Base-by-base conservation (phyloP, 1,140 invertebrate species). In the Apis dorsata region DNA sequence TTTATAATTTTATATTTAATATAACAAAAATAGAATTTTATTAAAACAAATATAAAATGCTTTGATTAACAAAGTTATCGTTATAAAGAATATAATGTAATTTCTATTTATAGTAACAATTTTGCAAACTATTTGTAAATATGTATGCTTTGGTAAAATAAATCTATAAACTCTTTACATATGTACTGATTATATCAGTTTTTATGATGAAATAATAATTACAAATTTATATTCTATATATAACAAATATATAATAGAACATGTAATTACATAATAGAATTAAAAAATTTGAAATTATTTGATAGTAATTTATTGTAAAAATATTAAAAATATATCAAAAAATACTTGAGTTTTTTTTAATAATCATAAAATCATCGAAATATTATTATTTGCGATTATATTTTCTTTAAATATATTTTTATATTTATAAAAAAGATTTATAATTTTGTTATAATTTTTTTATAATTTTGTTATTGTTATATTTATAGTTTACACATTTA, bases 51-150 rank as follows among this genome's bases (percentile, higher is more conserved):
- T 60, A 60, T 69, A 7, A 73, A 63, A 55, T 76, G 72, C 77
- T 88, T 72, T 84, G 62, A n/a, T 89, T 71, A 24, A 74, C n/a
- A 17, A 63, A 73, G 66, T 86, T 74, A 65, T 78, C 63, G 60
- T 85, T 57, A 65, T 60, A 81, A 65, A 81, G 63, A 69, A 24
- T 44, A 84, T 89, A 69, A 79, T 87, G 73, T 83, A 82, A 87
- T 85, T 82, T 88, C 75, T 74, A 89, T 79, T 59, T 83, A 76
- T 74, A 80, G 76, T 76, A 87, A 86, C 73, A 85, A 81, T 90
- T 91, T 89, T 91, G 83, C 86, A 86, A 89, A 90, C 79, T 85
- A 90, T 89, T 90, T 91, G 91, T 91, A 91, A 91, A 91, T 91
- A 91, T 91, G 85, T 91, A 90, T 79, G 90, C 89, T 91, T 91